Conservation (phyloP, 2,113 vertebrate species). For the Ellobius talpinus region DNA sequence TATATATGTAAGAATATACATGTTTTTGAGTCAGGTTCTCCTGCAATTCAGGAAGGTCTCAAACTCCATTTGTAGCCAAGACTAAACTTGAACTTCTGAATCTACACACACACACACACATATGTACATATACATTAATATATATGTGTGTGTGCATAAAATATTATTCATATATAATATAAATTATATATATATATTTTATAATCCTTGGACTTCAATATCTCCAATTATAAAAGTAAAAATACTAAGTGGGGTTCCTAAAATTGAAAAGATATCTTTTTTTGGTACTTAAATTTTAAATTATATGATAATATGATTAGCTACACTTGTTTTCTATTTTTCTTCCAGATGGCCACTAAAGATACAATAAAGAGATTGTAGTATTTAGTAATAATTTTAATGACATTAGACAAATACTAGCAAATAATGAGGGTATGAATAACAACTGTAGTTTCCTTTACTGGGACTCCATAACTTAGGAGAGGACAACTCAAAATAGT, state of each 20-base stretch:
- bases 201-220: too few relatives aligned
- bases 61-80: neutral
- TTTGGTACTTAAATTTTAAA: neutral
- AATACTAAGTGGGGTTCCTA: too few relatives aligned
- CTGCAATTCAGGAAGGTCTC: neutral
- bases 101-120: too few relatives aligned
- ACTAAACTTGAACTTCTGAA: neutral
- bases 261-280: too few relatives aligned
- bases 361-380: neutral
- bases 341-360: neutral
- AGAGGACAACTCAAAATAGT: neutral
- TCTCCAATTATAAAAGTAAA: too few relatives aligned
- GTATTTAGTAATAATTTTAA: conserved; percentile 15
- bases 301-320: neutral
- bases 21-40: neutral
- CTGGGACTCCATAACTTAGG: rapidly evolving
- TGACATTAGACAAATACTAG: neutral
- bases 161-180: too few relatives aligned
- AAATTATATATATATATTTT: too few relatives aligned
- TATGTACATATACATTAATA: too few relatives aligned
- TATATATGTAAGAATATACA: too few relatives aligned
- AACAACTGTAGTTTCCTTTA: neutral
- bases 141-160: too few relatives aligned
- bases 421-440: neutral
- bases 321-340: neutral